Percentiles rank a stretch among this genome's conserved stretches.
Evolutionary conservation across 2,888 invertebrate genomes (phyloP).

Genomic region (Cataglyphis rosenhaueri): DNA sequence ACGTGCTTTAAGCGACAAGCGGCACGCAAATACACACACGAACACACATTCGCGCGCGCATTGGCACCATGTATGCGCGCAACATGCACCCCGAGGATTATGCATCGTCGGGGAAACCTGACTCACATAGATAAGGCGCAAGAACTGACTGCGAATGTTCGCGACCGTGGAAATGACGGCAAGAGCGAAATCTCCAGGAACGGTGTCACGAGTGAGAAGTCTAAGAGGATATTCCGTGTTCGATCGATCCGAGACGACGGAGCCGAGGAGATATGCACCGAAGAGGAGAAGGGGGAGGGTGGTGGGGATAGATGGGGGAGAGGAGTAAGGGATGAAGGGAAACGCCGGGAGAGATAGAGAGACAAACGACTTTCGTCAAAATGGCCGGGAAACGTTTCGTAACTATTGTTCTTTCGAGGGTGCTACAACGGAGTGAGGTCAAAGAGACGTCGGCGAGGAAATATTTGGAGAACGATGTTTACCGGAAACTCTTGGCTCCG

Average conservation of each 20-base stretch:
- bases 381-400: constrained; percentile 50
- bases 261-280: not conserved
- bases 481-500: constrained; percentile 51
- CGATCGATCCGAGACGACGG: constrained; percentile 48
- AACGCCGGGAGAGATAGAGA: not conserved
- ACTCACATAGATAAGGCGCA: constrained; percentile 59
- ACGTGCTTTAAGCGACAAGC: constrained; percentile 35
- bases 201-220: constrained; percentile 37
- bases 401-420: constrained; percentile 58
- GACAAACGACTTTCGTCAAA: constrained; percentile 53
- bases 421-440: constrained; percentile 28
- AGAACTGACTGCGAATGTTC: constrained; percentile 56
- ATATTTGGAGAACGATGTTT: constrained; percentile 61
- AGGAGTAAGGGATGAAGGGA: no score
- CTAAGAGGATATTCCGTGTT: constrained; percentile 54
- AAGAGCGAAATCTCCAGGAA: constrained; percentile 42
- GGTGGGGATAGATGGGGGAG: no score
- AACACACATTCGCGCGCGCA: not conserved
- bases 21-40: constrained; percentile 11
- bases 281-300: not conserved
- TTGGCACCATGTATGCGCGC: constrained; percentile 13
- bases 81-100: constrained; percentile 49
- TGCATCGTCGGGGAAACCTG: constrained; percentile 59
- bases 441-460: constrained; percentile 46
- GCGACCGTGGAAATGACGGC: constrained; percentile 37